Conservation (phyloP, 2,797 vertebrate species). For the Hapalemur alaotrensis region DNA sequence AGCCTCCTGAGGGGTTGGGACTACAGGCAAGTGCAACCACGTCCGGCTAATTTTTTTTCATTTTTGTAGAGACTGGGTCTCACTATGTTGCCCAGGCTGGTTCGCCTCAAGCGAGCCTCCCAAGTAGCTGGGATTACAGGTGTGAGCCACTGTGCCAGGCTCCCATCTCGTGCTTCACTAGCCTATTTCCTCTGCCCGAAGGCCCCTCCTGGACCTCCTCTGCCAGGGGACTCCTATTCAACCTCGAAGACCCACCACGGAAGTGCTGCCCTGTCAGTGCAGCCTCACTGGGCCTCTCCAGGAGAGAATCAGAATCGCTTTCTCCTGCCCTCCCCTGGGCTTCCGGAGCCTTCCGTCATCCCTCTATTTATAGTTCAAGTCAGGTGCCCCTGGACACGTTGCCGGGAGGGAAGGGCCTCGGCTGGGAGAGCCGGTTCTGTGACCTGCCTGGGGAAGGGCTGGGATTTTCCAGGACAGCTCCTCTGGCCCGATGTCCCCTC, state of each 20-base stretch:
- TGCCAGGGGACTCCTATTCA: neutral
- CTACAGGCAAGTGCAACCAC: neutral
- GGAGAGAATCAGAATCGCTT: conserved; percentile 18
- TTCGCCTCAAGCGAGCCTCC: neutral
- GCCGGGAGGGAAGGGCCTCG: neutral
- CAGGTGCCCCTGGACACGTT: conserved; percentile 69
- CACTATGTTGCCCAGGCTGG: neutral
- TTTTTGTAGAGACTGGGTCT: neutral
- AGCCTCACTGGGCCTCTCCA: neutral
- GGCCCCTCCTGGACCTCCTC: neutral
- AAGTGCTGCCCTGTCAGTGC: neutral
- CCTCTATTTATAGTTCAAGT: conserved; percentile 75
- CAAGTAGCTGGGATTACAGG: neutral
- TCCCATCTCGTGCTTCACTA: neutral
- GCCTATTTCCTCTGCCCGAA: neutral
- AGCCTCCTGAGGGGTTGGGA: neutral
- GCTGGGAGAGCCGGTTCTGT: conserved; percentile 56
- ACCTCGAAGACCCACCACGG: neutral
- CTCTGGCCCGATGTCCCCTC: neutral
- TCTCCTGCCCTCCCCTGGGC: conserved; percentile 47
- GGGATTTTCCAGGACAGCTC: neutral
- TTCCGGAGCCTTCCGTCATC: conserved; percentile 67
- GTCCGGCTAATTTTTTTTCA: neutral
- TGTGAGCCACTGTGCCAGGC: neutral
- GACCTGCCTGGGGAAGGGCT: conserved; percentile 33